Evolutionary conservation across 2,888 invertebrate species (phyloP), one percentile per base, ranked within the genome.

Genomic region (Dicyrtomina minuta): DNA sequence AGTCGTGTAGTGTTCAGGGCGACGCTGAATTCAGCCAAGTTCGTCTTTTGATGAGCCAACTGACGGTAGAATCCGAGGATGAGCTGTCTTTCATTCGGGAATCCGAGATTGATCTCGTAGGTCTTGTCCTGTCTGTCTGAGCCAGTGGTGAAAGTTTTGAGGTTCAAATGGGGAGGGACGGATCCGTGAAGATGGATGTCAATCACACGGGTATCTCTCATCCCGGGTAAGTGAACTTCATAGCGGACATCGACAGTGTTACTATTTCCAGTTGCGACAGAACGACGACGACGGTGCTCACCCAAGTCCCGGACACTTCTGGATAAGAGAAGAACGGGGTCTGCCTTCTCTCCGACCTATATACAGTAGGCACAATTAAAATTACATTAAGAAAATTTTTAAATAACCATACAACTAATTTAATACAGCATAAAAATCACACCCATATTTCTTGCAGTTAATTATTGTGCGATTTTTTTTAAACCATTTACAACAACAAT

Each of bases 161-260:
- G n/a, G 41, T 51, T 49, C 17, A 68, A 10, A 27, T 68, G 68
- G 22, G 61, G 68, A 41, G 60, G 60, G 10, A 6, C 13, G 5
- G 60, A 60, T 6, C 49, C 41, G n/a, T 68, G 68, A 13, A 60
- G 41, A 53, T 68, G 60, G 53, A 68, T n/a, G 39, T 68, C 68
- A 2, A 68, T 26, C 0, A 60, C 22, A 1, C 68, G 60, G 1
- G 59, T 68, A n/a, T 68, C 68, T 1, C 6, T 60, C 68, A 68
- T 68, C 13, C 68, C 68, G 0, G 68, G 68, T 5, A 68, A 26
- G 41, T 68, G 68, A n/a, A 68, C 15, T 43, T 68, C 68, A 33
- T 68, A 68, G 17, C 68, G 41, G 8, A 68, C 68, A 41, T 68
- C 68, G 13, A 60, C 17, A 8, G 49, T 6, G 15, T 51, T 41